Conservation (phyloP, 1,140 invertebrate species). For the Zaprionus ornatus region DNA sequence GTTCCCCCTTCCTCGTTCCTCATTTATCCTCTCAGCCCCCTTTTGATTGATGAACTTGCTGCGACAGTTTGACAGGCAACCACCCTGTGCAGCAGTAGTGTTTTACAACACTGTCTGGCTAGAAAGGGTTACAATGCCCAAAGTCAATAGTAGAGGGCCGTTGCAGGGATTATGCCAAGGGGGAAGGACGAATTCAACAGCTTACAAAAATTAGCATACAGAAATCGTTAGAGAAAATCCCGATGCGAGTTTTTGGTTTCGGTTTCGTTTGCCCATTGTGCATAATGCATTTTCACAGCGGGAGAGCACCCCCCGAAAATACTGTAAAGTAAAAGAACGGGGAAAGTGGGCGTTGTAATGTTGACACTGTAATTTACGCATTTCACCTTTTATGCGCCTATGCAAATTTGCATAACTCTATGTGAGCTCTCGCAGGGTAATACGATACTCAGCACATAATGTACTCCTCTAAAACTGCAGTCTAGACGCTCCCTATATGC, state of each 20-base stretch:
- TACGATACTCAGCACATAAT: slow-evolving; percentile 42
- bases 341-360: slow-evolving; percentile 79
- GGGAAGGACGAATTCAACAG: slow-evolving; percentile 55
- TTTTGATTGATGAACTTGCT: slow-evolving; percentile 44
- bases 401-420: slow-evolving; percentile 66
- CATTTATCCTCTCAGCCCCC: slow-evolving; percentile 5
- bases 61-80: slow-evolving; percentile 36
- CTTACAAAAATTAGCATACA: slow-evolving; percentile 69
- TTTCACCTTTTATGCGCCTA: slow-evolving; percentile 67
- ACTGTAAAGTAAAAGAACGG: slow-evolving; percentile 21
- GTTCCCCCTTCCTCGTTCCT: background rate
- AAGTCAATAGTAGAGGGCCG: slow-evolving; percentile 52
- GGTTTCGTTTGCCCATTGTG: slow-evolving; percentile 56
- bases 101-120: slow-evolving; percentile 47
- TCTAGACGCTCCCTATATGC: background rate
- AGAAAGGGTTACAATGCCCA: slow-evolving; percentile 59
- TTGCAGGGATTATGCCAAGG: background rate
- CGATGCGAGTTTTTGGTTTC: slow-evolving; percentile 37
- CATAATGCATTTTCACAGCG: slow-evolving; percentile 80
- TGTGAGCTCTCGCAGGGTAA: slow-evolving; percentile 59
- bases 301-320: slow-evolving; percentile 52
- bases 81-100: slow-evolving; percentile 5
- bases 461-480: background rate
- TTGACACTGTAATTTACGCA: slow-evolving; percentile 82
- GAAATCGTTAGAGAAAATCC: slow-evolving; percentile 33